A percentile compares a stretch with the other conserved stretches of the same genome.
These are phyloP conservation scores for Dufourea novaeangliae DNA, from an alignment of 1,140 invertebrate species.

Conservation along the genomic window DNA sequence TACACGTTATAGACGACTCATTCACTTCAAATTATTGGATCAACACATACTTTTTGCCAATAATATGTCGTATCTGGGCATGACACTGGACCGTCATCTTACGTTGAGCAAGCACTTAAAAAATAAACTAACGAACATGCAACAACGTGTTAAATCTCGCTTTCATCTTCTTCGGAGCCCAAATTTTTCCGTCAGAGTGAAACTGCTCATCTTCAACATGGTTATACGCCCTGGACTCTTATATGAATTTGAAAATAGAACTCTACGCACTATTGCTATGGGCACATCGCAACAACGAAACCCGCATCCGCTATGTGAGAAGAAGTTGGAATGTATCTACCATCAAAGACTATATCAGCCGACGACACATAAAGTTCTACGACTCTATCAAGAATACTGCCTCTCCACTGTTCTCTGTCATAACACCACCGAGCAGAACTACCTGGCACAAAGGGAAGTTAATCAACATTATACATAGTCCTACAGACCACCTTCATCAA, in stretches of 20 bases:
- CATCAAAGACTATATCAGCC: neutral
- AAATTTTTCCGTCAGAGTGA: no score
- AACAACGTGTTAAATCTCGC: no score
- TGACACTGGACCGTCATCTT: no score
- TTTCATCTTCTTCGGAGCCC: no score
- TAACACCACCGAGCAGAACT: neutral
- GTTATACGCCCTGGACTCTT: no score
- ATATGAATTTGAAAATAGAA: neutral
- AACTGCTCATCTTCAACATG: no score
- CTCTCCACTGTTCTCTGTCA: neutral
- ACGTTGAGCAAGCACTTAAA: no score
- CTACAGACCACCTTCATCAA: neutral
- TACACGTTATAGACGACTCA: no score
- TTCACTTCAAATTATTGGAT: no score
- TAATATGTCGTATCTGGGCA: no score
- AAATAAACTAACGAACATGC: no score
- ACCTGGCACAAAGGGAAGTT: neutral
- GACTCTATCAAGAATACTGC: neutral
- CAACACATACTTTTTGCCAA: no score
- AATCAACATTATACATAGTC: neutral
- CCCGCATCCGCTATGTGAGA: neutral
- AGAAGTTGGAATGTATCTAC: conserved; percentile 6
- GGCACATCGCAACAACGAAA: neutral
- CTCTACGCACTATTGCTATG: neutral
- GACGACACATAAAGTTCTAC: conserved; percentile 6